phyloP scores from a whole-genome alignment of 2,113 vertebrate species.

The Laterallus jamaicensis region DNA sequence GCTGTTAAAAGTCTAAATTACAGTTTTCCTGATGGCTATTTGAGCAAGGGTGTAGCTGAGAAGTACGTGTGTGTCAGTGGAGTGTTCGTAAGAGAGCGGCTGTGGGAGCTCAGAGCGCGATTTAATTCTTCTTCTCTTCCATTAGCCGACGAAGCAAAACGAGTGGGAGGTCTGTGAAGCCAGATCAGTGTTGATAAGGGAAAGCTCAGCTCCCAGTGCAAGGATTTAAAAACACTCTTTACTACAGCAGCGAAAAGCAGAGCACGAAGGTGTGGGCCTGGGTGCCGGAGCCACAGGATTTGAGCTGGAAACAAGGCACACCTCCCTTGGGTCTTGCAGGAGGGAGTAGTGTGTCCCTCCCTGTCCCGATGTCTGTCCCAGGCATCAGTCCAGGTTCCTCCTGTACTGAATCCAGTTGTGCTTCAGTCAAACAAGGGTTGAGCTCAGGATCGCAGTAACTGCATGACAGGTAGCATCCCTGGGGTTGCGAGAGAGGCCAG shows the following conservation, averaged over 20 bases:
- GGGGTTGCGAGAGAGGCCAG: background rate
- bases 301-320: background rate
- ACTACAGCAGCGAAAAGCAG: background rate
- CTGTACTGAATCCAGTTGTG: background rate
- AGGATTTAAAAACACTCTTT: background rate
- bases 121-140: slow-evolving; percentile 22
- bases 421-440: background rate
- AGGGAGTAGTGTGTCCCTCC: rapidly evolving
- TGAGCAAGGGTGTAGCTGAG: background rate
- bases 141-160: slow-evolving; percentile 35
- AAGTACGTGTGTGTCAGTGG: background rate
- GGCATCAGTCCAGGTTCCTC: background rate
- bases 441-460: background rate
- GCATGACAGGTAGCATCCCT: background rate
- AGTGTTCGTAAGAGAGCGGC: background rate
- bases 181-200: slow-evolving; percentile 25
- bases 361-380: background rate
- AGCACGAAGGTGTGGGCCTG: background rate
- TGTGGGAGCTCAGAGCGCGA: background rate
- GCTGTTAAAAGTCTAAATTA: slow-evolving; percentile 38
- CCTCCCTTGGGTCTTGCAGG: rapidly evolving
- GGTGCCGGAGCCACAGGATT: background rate
- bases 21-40: background rate
- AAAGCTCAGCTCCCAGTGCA: background rate
- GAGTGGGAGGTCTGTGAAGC: slow-evolving; percentile 44